phyloP scores from a whole-genome alignment of 2,888 invertebrate species.

The Pollenia amentaria region DNA sequence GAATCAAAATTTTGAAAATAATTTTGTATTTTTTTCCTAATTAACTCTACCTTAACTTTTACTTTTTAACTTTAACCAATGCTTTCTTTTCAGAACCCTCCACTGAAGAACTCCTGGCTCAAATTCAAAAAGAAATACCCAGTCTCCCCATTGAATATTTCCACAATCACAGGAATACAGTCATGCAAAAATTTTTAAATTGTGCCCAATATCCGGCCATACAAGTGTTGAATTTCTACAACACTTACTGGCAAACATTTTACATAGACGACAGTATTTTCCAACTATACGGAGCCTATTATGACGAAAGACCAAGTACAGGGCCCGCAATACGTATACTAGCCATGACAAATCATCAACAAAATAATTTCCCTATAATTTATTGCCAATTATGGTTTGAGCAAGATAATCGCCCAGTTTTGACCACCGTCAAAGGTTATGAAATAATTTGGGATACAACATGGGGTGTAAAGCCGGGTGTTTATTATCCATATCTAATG shows the following conservation, averaged over 20 bases:
- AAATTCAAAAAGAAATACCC: constrained; percentile 48
- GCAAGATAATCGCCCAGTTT: constrained; percentile 89
- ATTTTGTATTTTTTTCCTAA: too few relatives aligned
- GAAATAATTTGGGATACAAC: constrained; percentile 95
- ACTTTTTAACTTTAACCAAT: background rate
- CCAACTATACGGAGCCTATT: constrained; percentile 93
- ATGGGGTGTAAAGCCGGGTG: constrained; percentile 90
- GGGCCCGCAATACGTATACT: constrained; percentile 41
- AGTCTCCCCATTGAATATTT: constrained; percentile 50
- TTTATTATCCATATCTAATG: constrained; percentile 94
- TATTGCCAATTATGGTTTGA: constrained; percentile 62
- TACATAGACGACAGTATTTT: constrained; percentile 89
- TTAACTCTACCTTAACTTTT: background rate
- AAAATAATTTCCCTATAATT: constrained; percentile 15
- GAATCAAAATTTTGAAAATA: too few relatives aligned
- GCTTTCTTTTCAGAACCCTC: constrained; percentile 38
- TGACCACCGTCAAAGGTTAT: constrained; percentile 92
- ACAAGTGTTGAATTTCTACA: constrained; percentile 51
- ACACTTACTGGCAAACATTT: constrained; percentile 61
- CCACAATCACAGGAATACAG: constrained; percentile 21
- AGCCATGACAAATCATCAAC: constrained; percentile 31
- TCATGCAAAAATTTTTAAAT: constrained; percentile 48
- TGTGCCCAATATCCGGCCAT: constrained; percentile 57
- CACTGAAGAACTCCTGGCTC: background rate
- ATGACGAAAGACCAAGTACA: constrained; percentile 87